These are phyloP conservation scores for Vespertilio murinus DNA, from an alignment of 2,797 vertebrate genomes.

Conservation along the genomic window DNA sequence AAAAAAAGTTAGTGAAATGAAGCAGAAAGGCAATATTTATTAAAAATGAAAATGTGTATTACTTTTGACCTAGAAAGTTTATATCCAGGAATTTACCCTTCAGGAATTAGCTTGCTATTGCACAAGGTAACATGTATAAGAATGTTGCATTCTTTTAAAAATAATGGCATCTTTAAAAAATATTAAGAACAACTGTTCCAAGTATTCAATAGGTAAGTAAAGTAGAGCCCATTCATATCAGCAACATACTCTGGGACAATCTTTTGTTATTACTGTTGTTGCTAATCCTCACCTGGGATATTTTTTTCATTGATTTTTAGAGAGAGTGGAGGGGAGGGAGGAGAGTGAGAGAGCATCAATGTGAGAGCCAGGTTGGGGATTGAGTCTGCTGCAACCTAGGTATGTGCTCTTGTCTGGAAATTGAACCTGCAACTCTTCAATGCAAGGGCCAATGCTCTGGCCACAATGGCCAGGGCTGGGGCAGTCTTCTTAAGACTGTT, in stretches of 20 bases:
- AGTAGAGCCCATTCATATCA: not conserved
- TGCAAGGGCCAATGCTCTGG: not conserved
- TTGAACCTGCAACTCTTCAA: not conserved
- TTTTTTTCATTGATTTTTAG: not conserved
- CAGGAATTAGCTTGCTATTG: not conserved
- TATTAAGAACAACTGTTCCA: not conserved
- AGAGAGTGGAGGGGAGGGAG: not conserved
- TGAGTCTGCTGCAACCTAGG: not conserved
- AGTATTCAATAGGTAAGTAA: not conserved
- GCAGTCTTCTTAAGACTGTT: not conserved
- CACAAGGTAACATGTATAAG: not conserved
- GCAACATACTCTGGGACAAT: not conserved
- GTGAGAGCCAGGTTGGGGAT: not conserved
- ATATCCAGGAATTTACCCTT: not conserved
- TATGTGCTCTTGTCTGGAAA: not conserved
- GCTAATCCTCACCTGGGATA: not conserved
- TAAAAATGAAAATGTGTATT: constrained; percentile 3
- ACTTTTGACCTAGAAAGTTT: constrained; percentile 14
- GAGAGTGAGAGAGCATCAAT: not conserved
- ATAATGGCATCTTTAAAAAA: not conserved
- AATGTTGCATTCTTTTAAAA: not conserved
- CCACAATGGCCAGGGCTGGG: not conserved
- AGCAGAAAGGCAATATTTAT: not conserved
- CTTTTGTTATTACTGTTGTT: not conserved
- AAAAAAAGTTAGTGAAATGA: not conserved